Base-by-base conservation (phyloP, 1,140 invertebrate genomes). In the Drosophila kohkoa region DNA sequence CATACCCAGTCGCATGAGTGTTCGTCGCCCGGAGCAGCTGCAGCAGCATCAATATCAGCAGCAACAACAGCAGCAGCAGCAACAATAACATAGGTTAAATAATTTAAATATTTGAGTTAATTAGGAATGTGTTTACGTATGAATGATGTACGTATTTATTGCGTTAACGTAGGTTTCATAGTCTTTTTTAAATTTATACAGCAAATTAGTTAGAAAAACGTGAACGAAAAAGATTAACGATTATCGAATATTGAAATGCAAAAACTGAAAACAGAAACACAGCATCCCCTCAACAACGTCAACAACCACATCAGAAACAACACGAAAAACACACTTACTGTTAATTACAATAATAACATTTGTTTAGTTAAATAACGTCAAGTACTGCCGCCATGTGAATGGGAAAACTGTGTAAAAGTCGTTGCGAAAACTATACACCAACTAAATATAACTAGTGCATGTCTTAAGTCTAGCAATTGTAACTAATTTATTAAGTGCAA, bases 121-220 rank as follows among this genome's bases (percentile, higher is more conserved):
- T 45, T 89, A 88, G 81, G 32, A 71, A 65, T 73, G 65, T 51
- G 46, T 69, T 64, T 85, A 89, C 83, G 83, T 89, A 89, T 73
- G 46, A 66, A 52, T 48, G 81, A 38, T 25, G 30, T 62, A 79
- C 76, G 83, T 87, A 81, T 77, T 16, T 43, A 64, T 51, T 80
- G 68, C 45, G 79, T 86, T 86, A 79, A 52, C 51, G 77, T 88
- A 88, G 83, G 85, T 88, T 83, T 88, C 81, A 88, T 87, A 89
- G 79, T 79, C 65, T 70, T 81, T 85, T 88, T 82, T 75, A 77
- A 87, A 55, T 69, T 81, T 89, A 69, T 88, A 73, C 48, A 57
- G 45, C 20, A 60, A 25, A 63, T 62, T 76, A 76, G 59, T 59
- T 77, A 71, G 69, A 57, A 65, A 13, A 38, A 38, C 35, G 35